These are phyloP conservation scores for Tachuris rubrigastra DNA, from an alignment of 2,113 vertebrate genomes.

Conservation along the genomic window DNA sequence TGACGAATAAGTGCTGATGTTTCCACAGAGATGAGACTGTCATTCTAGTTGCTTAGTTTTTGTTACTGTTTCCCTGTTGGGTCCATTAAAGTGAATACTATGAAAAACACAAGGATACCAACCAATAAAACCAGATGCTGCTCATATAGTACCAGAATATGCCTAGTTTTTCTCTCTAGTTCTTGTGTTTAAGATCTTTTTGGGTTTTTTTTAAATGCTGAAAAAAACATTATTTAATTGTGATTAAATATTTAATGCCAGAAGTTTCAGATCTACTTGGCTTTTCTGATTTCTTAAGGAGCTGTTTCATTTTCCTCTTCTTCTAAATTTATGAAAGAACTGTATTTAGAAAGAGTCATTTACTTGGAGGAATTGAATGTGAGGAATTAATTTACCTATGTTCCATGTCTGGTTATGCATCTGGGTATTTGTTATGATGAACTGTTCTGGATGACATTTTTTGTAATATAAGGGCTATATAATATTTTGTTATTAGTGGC, in stretches of 20 bases:
- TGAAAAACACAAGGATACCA: neutral
- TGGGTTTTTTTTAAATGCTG: neutral
- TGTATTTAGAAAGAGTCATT: neutral
- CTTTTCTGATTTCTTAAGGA: neutral
- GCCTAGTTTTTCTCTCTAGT: neutral
- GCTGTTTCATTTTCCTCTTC: neutral
- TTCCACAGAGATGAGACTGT: neutral
- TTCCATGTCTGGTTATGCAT: neutral
- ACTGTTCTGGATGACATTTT: neutral
- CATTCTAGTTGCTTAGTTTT: neutral
- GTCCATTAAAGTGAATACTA: neutral
- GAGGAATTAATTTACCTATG: neutral
- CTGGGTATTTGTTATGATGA: neutral
- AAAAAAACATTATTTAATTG: neutral
- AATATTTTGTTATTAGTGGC: neutral
- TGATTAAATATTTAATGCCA: neutral
- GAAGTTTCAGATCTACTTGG: neutral
- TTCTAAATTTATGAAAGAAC: neutral
- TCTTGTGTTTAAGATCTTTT: neutral
- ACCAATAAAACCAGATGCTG: neutral
- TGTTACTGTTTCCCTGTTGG: neutral
- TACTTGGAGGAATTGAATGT: neutral
- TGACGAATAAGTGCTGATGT: neutral
- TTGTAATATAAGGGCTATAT: neutral
- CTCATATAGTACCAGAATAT: neutral